Percentiles rank a stretch among this genome's conserved stretches.
phyloP scores from a whole-genome alignment of 2,797 vertebrate genomes.

The Meriones psammophilus region DNA sequence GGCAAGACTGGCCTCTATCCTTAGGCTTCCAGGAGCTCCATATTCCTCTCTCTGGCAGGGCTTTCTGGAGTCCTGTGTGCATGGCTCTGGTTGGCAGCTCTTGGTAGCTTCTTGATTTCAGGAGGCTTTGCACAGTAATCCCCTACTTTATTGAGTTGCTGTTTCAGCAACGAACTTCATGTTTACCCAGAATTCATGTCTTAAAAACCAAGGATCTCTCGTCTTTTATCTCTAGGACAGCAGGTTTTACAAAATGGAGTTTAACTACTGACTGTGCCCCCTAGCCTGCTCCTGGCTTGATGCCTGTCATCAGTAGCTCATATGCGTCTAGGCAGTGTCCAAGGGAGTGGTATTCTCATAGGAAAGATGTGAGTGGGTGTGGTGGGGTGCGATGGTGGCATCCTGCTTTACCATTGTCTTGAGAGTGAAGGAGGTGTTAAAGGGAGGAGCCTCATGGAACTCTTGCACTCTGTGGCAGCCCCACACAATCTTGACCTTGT shows the following conservation, averaged over 20 bases:
- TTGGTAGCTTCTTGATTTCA: constrained; percentile 71
- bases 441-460: neutral
- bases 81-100: constrained; percentile 31
- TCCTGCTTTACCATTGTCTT: neutral
- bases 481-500: neutral
- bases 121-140: constrained; percentile 85
- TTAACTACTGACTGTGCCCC: neutral
- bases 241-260: constrained; percentile 55
- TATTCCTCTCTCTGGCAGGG: neutral
- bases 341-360: neutral
- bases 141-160: constrained; percentile 82
- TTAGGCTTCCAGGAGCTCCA: neutral
- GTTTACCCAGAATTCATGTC: constrained; percentile 70
- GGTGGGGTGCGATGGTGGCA: rapidly evolving
- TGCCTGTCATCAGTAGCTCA: neutral
- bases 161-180: constrained; percentile 72
- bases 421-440: neutral
- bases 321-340: neutral
- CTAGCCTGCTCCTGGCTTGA: neutral
- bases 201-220: constrained; percentile 76
- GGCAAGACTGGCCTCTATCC: neutral
- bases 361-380: neutral
- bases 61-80: neutral
- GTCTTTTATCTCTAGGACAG: constrained; percentile 74
- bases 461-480: neutral